phyloP scores from a whole-genome alignment of 2,113 vertebrate species.

The Dolichotis patagonum region DNA sequence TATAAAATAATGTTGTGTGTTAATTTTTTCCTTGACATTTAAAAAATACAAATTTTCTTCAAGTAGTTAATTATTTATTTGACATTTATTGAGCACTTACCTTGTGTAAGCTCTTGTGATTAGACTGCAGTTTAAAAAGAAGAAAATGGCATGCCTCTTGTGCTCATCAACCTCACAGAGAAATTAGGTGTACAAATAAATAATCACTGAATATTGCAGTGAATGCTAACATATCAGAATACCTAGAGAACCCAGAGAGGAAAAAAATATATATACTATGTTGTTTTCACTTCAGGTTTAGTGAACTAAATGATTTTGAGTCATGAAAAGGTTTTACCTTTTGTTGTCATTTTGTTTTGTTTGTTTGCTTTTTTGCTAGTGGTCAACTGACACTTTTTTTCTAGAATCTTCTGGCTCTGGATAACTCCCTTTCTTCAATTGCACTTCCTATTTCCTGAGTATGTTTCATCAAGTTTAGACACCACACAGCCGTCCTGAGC shows the following conservation, averaged over 20 bases:
- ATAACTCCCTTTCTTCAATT: background rate
- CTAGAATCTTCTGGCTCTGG: background rate
- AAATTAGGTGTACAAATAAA: background rate
- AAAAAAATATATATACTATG: background rate
- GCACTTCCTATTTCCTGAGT: background rate
- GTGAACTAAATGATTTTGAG: background rate
- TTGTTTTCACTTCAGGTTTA: background rate
- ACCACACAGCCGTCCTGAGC: background rate
- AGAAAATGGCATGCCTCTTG: background rate
- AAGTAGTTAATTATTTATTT: constrained; percentile 57
- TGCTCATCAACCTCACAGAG: background rate
- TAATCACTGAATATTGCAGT: background rate
- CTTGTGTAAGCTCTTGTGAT: background rate
- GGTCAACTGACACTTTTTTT: background rate
- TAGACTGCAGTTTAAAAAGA: background rate
- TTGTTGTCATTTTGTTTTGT: background rate
- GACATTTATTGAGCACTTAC: constrained; percentile 35
- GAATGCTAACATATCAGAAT: background rate
- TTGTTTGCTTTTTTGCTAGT: background rate
- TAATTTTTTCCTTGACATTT: constrained; percentile 57
- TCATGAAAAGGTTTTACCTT: background rate
- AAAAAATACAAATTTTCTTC: constrained; percentile 33
- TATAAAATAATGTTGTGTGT: background rate
- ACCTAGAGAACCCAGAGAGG: background rate
- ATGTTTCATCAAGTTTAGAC: background rate